Base-by-base conservation (phyloP, 2,113 vertebrate species). In the Sinocyclocheilus maitianheensis region DNA sequence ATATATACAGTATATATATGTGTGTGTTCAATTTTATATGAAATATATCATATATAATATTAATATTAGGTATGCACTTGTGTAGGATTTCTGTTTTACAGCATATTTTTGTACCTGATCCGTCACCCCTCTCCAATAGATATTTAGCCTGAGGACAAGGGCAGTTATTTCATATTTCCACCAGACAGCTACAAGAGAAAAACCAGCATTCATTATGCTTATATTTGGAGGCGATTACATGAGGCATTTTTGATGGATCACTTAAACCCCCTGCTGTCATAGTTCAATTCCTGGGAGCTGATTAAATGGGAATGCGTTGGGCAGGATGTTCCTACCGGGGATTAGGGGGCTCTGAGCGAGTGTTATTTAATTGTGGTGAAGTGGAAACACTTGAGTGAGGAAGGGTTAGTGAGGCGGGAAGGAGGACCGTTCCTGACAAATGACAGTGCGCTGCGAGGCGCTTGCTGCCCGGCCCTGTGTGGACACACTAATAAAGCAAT, bases 221-320 rank as follows among this genome's bases (percentile, higher is more conserved):
- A 43, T 86, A 74, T 77, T 71, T 58, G 76, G 63, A 63, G 34
- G 43, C 76, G 46, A 65, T 83, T 34, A 83, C 72, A 60, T 43
- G 84, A 86, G 69, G 76, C 62, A 65, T 84, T 62, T 74, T 55
- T 67, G 81, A 87, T 84, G 86, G 86, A 87, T 87, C 76, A 51
- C 86, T 83, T 24, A 83, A 83, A 67, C 37, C 40, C 24, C 84
- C 60, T 51, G 37, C 84, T 79, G 65, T 79, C 87, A 76, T 75
- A 79, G 84, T 75, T 86, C 84, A 75, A 65, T 71, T 88, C 65
- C 87, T 86, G 87, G 22, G 84, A 84, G 81, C 80, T 84, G 87
- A 88, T 86, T 88, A 81, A 84, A 84, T 71, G 77, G 69, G 18
- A 76, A 74, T 65, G 76, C 48, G 60, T 69, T 80, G 22, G 76